Conservation (phyloP, 2,797 vertebrate genomes). For the Artibeus lituratus region DNA sequence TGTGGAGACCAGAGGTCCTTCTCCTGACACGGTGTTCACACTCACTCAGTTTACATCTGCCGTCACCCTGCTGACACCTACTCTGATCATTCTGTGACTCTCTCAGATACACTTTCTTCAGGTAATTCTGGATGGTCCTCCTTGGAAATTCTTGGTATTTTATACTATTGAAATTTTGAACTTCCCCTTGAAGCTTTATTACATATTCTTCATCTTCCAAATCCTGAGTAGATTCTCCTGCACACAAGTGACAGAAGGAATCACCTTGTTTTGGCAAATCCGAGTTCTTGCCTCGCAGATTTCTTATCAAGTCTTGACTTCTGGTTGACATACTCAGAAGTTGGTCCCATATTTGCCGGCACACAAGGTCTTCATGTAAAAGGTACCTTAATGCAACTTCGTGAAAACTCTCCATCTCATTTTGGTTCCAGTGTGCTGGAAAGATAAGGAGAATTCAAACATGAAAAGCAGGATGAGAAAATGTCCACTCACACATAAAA, state of each 20-base stretch:
- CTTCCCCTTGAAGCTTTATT: neutral
- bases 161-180: neutral
- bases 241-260: neutral
- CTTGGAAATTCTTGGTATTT: neutral
- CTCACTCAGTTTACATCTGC: neutral
- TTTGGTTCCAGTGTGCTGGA: neutral
- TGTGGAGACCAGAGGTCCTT: neutral
- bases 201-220: neutral
- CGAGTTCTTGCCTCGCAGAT: neutral
- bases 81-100: neutral
- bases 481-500: neutral
- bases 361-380: neutral
- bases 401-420: neutral
- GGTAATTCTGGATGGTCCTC: neutral
- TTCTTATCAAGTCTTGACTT: neutral
- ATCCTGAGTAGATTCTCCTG: neutral
- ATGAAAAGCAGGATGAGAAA: neutral
- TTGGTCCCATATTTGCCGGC: neutral
- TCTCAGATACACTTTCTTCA: neutral
- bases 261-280: neutral
- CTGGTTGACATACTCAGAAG: neutral
- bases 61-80: neutral
- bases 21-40: neutral
- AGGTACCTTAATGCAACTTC: neutral
- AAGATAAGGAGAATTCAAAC: neutral